A percentile compares a stretch with the other conserved stretches of the same genome.
phyloP scores from a whole-genome alignment of 92 coral and sea anemone genomes.

The Bergia sp. region DNA sequence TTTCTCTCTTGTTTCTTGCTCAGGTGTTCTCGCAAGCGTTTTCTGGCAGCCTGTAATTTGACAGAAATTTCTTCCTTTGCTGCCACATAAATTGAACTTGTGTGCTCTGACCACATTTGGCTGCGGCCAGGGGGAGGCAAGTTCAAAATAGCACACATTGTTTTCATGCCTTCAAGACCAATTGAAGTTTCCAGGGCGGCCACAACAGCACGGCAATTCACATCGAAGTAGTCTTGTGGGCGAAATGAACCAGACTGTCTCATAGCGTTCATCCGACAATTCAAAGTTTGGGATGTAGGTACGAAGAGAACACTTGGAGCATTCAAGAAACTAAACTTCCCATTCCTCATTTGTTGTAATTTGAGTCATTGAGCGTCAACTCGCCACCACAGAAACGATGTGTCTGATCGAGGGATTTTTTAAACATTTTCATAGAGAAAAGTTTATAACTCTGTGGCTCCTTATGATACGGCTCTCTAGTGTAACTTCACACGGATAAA shows the following conservation, averaged over 20 bases:
- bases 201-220: not conserved
- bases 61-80: constrained; percentile 14
- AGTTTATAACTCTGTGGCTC: not conserved
- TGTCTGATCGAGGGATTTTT: not conserved
- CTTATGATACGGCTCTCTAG: not conserved
- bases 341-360: constrained; percentile 4
- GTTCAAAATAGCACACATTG: constrained; percentile 10
- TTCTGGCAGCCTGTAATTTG: constrained; percentile 8
- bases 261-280: not conserved
- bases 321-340: not conserved
- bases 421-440: not conserved
- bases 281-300: not conserved
- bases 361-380: not conserved
- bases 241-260: not conserved
- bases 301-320: not conserved
- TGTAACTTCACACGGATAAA: too few species aligned
- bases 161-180: constrained; percentile 1
- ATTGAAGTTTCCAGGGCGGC: not conserved
- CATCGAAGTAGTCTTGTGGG: not conserved
- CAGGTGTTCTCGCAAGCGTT: not conserved
- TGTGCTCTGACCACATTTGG: constrained; percentile 14
- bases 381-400: not conserved
- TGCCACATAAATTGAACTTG: not conserved
- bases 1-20: not conserved
- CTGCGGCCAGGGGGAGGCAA: constrained; percentile 3